Evolutionary conservation across 2,797 vertebrate species (phyloP).

Genomic region (Holocentrus rufus): DNA sequence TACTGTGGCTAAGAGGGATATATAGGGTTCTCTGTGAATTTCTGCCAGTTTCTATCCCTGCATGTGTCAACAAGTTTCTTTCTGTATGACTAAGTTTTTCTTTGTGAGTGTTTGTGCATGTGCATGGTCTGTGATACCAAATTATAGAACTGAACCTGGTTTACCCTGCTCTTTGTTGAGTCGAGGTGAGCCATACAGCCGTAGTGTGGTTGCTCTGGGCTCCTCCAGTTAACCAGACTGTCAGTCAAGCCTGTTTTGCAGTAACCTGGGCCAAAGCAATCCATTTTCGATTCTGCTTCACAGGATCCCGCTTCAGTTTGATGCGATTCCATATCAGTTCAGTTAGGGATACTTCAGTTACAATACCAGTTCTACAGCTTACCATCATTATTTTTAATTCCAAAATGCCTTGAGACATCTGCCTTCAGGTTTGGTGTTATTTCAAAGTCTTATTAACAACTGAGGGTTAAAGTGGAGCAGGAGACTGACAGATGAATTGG

Average conservation of each 20-base stretch:
- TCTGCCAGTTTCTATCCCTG: conserved; percentile 3
- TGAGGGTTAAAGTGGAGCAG: no score
- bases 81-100: conserved; percentile 21
- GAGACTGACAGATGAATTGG: no score
- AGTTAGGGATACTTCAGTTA: no score
- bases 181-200: conserved; percentile 51
- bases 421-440: no score
- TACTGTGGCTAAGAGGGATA: conserved; percentile 17
- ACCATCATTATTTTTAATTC: no score
- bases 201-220: conserved; percentile 47
- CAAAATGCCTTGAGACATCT: no score
- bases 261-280: conserved; percentile 36
- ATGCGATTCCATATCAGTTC: no score
- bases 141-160: conserved; percentile 38
- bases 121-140: conserved; percentile 31
- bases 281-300: background rate
- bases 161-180: conserved; percentile 39
- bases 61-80: conserved; percentile 33
- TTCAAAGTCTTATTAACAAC: no score
- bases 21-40: conserved; percentile 29
- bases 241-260: conserved; percentile 28
- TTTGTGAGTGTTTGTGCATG: conserved; percentile 37
- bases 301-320: no score
- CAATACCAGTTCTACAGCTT: no score
- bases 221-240: conserved; percentile 18